Evolutionary conservation across 1,140 invertebrate genomes (phyloP), one percentile per base, ranked within the genome.

Genomic region (Drosophila arizonae): DNA sequence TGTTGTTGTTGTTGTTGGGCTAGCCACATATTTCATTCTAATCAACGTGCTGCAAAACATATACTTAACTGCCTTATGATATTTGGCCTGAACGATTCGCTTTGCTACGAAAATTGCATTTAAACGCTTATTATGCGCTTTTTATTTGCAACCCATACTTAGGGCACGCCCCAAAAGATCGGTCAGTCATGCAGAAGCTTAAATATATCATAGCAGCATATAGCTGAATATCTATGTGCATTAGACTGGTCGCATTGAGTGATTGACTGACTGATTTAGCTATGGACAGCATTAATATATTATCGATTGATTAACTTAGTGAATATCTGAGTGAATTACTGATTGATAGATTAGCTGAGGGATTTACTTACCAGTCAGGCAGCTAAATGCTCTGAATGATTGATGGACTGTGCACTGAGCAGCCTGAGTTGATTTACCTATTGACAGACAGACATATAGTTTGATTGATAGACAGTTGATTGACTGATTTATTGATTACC

Each of bases 41-140:
- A 88, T 82, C 82, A 88, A 81, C 67, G 80, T 85, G 76, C 71
- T 64, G 71, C 80, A 80, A 87, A 87, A 85, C 88, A 88, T 90
- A 90, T 86, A 60, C 57, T 60, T 60, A 89, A 86, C 89, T 89
- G 79, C 67, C 74, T 86, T 88, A 50, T 76, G 75, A 85, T 80
- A 82, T 90, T 90, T 61, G 75, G 80, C 73, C 68, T 60, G 64
- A 72, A 72, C 43, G 65, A 15, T 57, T 65, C 79, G 73, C 76
- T 90, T 90, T 85, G 89, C 74, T 13, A 72, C 77, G 81, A 90
- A 90, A 90, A 90, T 90, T 90, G 89, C 89, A 90, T 90, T 90
- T 90, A 90, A 90, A 90, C 85, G 88, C 89, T 84, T 85, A 90
- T 90, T 90, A 89, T 90, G 89, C 84, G 89, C 88, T 85, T 90